Evolutionary conservation across 2,888 invertebrate genomes (phyloP).

Genomic region (Cylindroiulus punctatus): DNA sequence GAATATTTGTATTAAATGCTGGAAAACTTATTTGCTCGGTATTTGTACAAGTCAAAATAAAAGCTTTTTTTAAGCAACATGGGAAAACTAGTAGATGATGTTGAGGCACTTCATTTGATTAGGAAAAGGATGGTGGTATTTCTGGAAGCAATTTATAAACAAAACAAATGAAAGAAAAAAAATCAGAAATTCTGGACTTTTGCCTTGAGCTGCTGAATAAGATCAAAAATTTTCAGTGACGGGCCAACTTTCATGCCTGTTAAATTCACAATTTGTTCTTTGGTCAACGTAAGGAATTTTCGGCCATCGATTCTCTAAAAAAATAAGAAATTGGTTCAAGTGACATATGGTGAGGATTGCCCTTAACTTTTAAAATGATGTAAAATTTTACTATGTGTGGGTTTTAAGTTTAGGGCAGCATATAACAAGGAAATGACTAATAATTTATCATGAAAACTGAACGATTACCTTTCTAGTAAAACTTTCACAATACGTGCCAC

Average conservation of each 20-base stretch:
- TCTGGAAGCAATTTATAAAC: slow-evolving; percentile 27
- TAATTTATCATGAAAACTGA: neutral
- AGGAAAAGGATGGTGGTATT: neutral
- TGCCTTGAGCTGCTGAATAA: slow-evolving; percentile 89
- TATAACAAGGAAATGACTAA: neutral
- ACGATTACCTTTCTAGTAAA: slow-evolving; percentile 69
- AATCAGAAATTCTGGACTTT: slow-evolving; percentile 70
- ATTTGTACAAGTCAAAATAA: slow-evolving; percentile 9
- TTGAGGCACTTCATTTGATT: slow-evolving; percentile 31
- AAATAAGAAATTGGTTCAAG: neutral
- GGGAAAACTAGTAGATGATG: neutral
- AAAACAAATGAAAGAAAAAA: neutral
- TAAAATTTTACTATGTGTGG: neutral
- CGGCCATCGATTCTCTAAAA: slow-evolving; percentile 82
- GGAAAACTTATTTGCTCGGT: neutral
- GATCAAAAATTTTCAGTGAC: slow-evolving; percentile 89
- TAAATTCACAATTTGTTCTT: slow-evolving; percentile 89
- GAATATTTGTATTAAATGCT: slow-evolving; percentile 25
- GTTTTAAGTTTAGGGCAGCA: neutral
- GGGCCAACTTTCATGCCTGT: slow-evolving; percentile 95
- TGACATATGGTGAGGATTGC: neutral
- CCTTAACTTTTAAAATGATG: no score
- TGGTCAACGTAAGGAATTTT: slow-evolving; percentile 80
- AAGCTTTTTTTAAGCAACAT: neutral
- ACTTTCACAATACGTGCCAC: slow-evolving; percentile 72